Percentiles rank a stretch among this genome's conserved stretches.
Evolutionary conservation across 2,888 invertebrate species (phyloP).

Genomic region (Salticus scenicus): DNA sequence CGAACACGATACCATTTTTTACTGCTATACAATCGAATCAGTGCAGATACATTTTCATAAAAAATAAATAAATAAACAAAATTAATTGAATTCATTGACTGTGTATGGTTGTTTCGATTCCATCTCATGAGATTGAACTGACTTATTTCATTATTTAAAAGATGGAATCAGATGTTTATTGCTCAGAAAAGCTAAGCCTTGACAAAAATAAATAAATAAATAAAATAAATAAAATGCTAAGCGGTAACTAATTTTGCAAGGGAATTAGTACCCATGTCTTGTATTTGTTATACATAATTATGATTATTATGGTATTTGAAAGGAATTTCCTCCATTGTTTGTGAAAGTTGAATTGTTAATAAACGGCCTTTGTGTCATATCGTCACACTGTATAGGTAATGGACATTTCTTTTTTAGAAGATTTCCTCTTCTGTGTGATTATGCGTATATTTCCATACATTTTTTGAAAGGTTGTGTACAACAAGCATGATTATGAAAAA

Average conservation of each 20-base stretch:
- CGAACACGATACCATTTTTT: constrained; percentile 1
- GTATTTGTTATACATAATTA: constrained; percentile 49
- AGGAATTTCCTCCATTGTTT: constrained; percentile 31
- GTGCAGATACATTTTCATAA: constrained; percentile 28
- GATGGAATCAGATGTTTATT: constrained; percentile 38
- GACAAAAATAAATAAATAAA: constrained; percentile 33
- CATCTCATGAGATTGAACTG: neutral
- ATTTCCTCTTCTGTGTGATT: constrained; percentile 30
- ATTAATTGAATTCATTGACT: constrained; percentile 20
- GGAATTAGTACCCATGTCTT: constrained; percentile 33
- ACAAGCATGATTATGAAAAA: neutral
- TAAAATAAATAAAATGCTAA: too few species aligned
- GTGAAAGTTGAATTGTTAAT: constrained; percentile 33
- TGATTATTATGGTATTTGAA: constrained; percentile 31
- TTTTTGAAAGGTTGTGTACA: neutral
- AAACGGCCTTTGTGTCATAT: constrained; percentile 43
- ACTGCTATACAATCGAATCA: constrained; percentile 30
- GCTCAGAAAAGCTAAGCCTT: constrained; percentile 62
- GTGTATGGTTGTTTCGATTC: constrained; percentile 15
- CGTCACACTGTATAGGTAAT: constrained; percentile 23
- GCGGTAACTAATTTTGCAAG: constrained; percentile 25
- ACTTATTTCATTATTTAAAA: constrained; percentile 2
- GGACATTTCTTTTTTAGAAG: neutral
- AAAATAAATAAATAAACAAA: too few species aligned
- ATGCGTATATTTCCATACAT: neutral